A percentile compares a stretch with the other conserved stretches of the same genome.
Evolutionary conservation across 1,140 invertebrate genomes (phyloP).

Genomic region (Metaphire vulgaris): DNA sequence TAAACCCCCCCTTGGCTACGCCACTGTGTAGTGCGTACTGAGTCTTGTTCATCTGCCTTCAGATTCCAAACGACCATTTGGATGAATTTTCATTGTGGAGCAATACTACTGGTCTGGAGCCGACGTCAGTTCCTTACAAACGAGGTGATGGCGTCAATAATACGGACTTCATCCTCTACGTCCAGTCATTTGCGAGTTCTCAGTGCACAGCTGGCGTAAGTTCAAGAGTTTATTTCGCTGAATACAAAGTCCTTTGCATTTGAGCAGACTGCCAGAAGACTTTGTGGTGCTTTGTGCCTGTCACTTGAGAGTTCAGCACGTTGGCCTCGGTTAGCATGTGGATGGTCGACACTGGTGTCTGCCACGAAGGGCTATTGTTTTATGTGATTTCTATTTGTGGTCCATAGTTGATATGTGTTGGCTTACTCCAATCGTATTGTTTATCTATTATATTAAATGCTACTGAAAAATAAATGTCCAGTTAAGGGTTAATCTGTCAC

Average conservation of each 20-base stretch:
- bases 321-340: no score
- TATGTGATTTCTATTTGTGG: conserved; percentile 9
- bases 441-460: no score
- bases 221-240: conserved; percentile 16
- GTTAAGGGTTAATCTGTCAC: no score
- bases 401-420: neutral
- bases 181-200: neutral
- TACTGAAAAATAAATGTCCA: no score
- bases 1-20: no score
- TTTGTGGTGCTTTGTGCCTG: neutral
- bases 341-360: neutral
- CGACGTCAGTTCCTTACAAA: neutral
- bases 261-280: neutral
- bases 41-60: conserved; percentile 1
- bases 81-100: conserved; percentile 17
- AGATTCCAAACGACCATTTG: conserved; percentile 26
- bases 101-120: conserved; percentile 8
- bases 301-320: neutral
- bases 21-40: no score
- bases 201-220: neutral
- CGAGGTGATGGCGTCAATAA: conserved; percentile 10
- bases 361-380: neutral
- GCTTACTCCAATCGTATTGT: neutral
- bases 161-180: conserved; percentile 26
- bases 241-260: neutral